Percentiles rank a stretch among this genome's conserved stretches.
These are phyloP conservation scores for Pangasius larnaudii DNA, from an alignment of 2,797 vertebrate species.

Conservation along the genomic window DNA sequence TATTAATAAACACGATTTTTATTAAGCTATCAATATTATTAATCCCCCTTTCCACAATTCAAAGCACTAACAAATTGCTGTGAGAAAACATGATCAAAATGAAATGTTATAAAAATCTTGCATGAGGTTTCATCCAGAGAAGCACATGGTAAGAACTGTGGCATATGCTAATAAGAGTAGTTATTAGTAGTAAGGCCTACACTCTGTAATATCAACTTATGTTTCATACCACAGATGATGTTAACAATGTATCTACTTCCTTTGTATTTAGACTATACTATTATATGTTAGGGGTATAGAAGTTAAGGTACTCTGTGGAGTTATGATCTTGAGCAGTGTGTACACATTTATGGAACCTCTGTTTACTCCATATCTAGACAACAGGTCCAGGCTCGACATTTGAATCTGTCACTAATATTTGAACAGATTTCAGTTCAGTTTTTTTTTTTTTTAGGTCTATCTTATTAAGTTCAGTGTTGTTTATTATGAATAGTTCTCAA, in stretches of 20 bases:
- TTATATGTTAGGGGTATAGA: background rate
- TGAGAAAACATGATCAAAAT: background rate
- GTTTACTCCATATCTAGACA: background rate
- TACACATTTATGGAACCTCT: background rate
- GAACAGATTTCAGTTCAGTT: background rate
- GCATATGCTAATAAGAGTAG: background rate
- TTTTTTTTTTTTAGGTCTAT: background rate
- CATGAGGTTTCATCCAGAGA: background rate
- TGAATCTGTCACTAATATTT: background rate
- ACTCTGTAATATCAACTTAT: background rate
- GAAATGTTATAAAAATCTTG: background rate
- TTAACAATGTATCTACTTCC: background rate
- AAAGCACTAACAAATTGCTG: background rate
- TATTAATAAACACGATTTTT: background rate
- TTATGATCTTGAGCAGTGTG: background rate
- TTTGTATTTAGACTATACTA: background rate
- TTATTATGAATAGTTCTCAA: background rate
- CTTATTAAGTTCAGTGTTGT: background rate
- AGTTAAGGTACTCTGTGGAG: background rate
- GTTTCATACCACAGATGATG: background rate
- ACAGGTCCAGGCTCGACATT: background rate
- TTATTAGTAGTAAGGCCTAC: background rate
- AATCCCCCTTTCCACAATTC: background rate
- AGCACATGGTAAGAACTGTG: background rate
- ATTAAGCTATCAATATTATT: background rate